Evolutionary conservation across 2,888 invertebrate species (phyloP).

Genomic region (Myopa testacea): DNA sequence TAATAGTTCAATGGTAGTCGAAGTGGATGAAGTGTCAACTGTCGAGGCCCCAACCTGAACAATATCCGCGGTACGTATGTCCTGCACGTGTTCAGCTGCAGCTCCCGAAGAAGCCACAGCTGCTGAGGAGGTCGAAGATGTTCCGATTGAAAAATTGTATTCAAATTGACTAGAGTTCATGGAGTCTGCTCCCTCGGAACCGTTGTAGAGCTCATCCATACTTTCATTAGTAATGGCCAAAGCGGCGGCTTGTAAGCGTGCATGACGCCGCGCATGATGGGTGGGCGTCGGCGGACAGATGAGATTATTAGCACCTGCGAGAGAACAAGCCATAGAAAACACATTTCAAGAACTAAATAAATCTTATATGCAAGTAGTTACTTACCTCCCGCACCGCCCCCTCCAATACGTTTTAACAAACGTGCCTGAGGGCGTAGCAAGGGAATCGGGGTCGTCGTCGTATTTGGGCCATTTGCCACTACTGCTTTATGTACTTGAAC

Average conservation of each 20-base stretch:
- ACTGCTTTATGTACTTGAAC: conserved; percentile 27
- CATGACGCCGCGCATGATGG: conserved; percentile 80
- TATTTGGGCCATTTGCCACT: conserved; percentile 36
- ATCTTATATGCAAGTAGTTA: neutral
- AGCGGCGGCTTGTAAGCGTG: conserved; percentile 58
- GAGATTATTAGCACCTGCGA: conserved; percentile 62
- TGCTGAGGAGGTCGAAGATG: conserved; percentile 48
- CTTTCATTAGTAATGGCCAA: conserved; percentile 37
- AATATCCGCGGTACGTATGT: conserved; percentile 67
- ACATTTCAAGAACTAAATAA: neutral
- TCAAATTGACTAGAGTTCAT: conserved; percentile 58
- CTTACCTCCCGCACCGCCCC: neutral
- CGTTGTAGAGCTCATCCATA: conserved; percentile 46
- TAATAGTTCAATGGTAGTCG: conserved; percentile 52
- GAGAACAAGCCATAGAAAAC: neutral
- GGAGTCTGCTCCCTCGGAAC: conserved; percentile 34
- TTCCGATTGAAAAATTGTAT: conserved; percentile 49
- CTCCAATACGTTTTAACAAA: conserved; percentile 70
- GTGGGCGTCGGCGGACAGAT: conserved; percentile 90
- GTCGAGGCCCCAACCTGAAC: conserved; percentile 55
- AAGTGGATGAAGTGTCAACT: conserved; percentile 46
- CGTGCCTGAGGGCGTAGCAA: conserved; percentile 73
- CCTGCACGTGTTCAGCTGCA: conserved; percentile 52
- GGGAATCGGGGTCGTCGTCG: conserved; percentile 42
- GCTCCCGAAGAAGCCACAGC: conserved; percentile 45